Conservation (phyloP, 2,797 vertebrate species). For the Pitangus sulphuratus region DNA sequence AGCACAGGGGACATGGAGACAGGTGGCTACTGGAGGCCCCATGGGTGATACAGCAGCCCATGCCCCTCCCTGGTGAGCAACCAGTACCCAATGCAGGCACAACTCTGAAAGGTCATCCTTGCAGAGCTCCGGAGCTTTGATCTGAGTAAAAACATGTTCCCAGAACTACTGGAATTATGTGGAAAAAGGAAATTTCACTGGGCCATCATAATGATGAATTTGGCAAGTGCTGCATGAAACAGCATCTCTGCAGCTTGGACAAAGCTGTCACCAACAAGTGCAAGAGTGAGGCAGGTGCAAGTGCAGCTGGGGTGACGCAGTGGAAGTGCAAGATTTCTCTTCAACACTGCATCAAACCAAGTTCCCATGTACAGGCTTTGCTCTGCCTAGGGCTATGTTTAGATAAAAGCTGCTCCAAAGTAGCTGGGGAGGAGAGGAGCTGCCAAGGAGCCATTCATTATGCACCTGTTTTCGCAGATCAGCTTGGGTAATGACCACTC, state of each 20-base stretch:
- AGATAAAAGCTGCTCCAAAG: not conserved
- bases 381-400: not conserved
- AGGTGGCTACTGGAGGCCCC: not conserved
- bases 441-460: not conserved
- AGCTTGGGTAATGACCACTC: not conserved
- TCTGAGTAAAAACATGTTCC: not conserved
- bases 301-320: not conserved
- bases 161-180: not conserved
- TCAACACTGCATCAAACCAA: not conserved
- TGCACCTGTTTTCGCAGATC: rapidly evolving
- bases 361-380: not conserved
- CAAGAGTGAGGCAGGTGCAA: not conserved
- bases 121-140: not conserved
- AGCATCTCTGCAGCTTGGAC: not conserved
- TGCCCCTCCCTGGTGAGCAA: not conserved
- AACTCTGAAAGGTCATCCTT: not conserved
- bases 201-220: not conserved
- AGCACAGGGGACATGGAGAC: not conserved
- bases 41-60: not conserved
- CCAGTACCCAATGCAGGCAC: too few species aligned
- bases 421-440: not conserved
- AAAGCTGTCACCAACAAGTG: not conserved
- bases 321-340: not conserved
- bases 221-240: not conserved
- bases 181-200: not conserved